These are phyloP conservation scores for Sterrhoptilus dennistouni DNA, from an alignment of 2,113 vertebrate species.

Conservation along the genomic window DNA sequence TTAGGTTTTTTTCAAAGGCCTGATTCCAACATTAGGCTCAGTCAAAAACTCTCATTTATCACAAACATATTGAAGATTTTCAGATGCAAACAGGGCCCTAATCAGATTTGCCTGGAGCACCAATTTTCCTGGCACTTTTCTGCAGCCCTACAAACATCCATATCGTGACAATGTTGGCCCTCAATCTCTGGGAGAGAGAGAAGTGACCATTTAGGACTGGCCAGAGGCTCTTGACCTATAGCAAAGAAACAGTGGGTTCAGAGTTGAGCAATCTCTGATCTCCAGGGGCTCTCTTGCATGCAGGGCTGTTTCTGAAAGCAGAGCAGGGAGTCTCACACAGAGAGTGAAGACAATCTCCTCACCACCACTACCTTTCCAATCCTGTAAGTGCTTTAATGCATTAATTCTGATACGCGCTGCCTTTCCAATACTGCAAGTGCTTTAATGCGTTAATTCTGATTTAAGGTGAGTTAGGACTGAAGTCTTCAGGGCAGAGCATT, in stretches of 20 bases:
- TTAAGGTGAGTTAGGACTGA: not conserved
- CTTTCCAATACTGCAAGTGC: not conserved
- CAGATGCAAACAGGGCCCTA: not conserved
- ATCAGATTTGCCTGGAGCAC: not conserved
- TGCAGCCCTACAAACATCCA: not conserved
- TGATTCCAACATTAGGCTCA: not conserved
- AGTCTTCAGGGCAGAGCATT: not conserved
- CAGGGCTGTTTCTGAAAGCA: not conserved
- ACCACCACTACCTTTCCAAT: not conserved
- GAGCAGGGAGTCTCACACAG: not conserved
- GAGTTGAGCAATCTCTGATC: not conserved
- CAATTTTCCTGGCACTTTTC: not conserved
- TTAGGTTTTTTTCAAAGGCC: not conserved
- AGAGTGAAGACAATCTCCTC: not conserved
- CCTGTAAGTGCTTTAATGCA: not conserved
- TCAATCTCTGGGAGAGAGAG: not conserved
- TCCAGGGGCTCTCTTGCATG: not conserved
- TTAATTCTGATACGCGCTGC: not conserved
- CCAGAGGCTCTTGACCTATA: not conserved
- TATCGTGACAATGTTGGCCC: not conserved
- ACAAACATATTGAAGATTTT: not conserved
- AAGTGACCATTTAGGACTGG: not conserved
- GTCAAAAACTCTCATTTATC: not conserved
- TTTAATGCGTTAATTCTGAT: not conserved
- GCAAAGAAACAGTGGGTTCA: not conserved